These are phyloP conservation scores for Chironomus striatipennis DNA, from an alignment of 1,140 invertebrate species.

Conservation along the genomic window DNA sequence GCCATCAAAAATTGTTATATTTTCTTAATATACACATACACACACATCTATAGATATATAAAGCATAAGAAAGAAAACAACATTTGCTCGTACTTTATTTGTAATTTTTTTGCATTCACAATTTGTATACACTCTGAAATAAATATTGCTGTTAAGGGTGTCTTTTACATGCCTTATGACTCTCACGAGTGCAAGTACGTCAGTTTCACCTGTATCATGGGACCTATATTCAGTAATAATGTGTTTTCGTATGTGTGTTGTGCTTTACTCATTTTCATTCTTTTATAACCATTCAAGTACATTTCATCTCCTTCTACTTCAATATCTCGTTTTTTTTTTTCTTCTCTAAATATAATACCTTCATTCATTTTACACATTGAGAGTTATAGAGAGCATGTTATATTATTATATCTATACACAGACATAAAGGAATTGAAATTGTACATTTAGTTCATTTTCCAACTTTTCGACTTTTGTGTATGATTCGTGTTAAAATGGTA, in stretches of 20 bases:
- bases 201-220: conserved; percentile 3
- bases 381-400: too few relatives aligned
- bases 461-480: neutral
- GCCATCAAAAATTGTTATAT: conserved; percentile 8
- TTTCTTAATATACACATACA: conserved; percentile 9
- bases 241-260: conserved; percentile 19
- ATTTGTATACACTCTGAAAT: conserved; percentile 23
- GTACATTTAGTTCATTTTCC: conserved; percentile 7
- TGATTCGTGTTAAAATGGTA: neutral
- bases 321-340: neutral
- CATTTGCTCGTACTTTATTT: conserved; percentile 21
- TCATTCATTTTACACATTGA: neutral
- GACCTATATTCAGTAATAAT: conserved; percentile 21
- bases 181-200: conserved; percentile 18
- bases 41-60: neutral
- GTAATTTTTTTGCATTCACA: conserved; percentile 24
- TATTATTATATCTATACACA: neutral
- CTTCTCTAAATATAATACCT: neutral
- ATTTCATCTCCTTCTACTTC: conserved; percentile 7
- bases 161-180: conserved; percentile 22
- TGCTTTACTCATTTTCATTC: conserved; percentile 14
- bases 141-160: conserved; percentile 23
- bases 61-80: neutral
- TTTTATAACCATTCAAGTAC: conserved; percentile 13
- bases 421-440: neutral